Percentiles rank a stretch among this genome's conserved stretches.
These are phyloP conservation scores for Cacatua alba DNA, from an alignment of 2,113 vertebrate genomes.

Conservation along the genomic window DNA sequence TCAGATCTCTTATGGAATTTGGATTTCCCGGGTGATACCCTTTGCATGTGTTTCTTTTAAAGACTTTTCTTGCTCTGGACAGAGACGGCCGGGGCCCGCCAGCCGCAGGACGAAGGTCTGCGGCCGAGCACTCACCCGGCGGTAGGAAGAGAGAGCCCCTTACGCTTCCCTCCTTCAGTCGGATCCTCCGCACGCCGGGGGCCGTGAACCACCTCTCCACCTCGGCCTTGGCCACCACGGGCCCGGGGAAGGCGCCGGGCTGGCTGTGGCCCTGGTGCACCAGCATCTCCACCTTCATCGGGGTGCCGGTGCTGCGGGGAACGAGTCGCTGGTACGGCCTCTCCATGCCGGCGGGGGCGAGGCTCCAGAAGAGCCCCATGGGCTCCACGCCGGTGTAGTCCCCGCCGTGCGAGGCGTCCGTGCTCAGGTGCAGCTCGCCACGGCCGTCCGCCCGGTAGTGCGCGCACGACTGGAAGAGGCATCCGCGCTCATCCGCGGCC, in stretches of 20 bases:
- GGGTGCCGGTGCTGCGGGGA: conserved; percentile 9
- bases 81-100: neutral
- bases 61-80: neutral
- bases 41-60: rapidly evolving
- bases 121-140: conserved; percentile 43
- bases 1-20: too few species aligned
- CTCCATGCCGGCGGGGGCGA: conserved; percentile 64
- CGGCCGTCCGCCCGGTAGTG: conserved; percentile 52
- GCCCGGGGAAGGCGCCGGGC: neutral
- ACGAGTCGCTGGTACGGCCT: conserved; percentile 52
- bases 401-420: conserved; percentile 54
- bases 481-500: conserved; percentile 24
- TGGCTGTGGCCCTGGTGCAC: conserved; percentile 47
- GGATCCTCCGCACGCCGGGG: conserved; percentile 54
- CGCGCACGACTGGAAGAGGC: conserved; percentile 65
- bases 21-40: neutral
- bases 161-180: conserved; percentile 57
- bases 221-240: conserved; percentile 40
- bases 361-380: conserved; percentile 74
- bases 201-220: conserved; percentile 53
- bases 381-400: conserved; percentile 68
- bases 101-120: neutral
- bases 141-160: conserved; percentile 69
- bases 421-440: conserved; percentile 43
- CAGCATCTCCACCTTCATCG: conserved; percentile 60